Percentiles rank a stretch among this genome's conserved stretches.
Evolutionary conservation across 53 echinoderm and acorn worm genomes (phyloP).

Genomic region (Temnopleurus reevesii): DNA sequence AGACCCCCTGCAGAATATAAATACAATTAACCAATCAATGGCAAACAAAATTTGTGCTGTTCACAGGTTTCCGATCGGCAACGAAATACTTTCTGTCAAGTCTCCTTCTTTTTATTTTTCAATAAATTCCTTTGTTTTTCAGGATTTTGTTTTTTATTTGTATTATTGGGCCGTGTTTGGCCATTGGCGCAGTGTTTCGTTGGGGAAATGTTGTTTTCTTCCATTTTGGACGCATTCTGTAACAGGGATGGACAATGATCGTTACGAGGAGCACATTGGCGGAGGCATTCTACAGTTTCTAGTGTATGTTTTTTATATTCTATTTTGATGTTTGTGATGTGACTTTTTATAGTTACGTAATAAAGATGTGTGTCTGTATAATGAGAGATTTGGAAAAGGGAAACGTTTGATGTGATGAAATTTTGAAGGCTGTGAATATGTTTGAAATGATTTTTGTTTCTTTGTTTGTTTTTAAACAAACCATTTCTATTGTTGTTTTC

Average conservation of each 20-base stretch:
- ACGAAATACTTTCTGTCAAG: not conserved
- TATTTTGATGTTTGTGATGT: no score
- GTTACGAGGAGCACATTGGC: not conserved
- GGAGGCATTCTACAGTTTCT: conserved; percentile 15
- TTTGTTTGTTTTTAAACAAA: no score
- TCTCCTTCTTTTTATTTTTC: not conserved
- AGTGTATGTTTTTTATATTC: not conserved
- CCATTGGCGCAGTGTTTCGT: not conserved
- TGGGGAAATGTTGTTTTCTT: not conserved
- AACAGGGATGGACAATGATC: not conserved
- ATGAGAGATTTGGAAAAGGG: no score
- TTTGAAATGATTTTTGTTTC: no score
- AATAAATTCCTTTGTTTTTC: conserved; percentile 3
- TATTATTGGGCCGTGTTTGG: not conserved
- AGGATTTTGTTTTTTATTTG: not conserved
- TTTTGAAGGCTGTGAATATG: no score
- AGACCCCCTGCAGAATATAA: conserved; percentile 3
- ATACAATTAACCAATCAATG: conserved; percentile 48
- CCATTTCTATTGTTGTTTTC: no score
- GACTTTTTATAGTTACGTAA: no score
- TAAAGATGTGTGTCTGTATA: no score
- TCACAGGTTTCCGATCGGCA: conserved; percentile 7
- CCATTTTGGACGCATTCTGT: conserved; percentile 7
- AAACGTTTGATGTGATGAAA: no score
- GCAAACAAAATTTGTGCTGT: conserved; percentile 16